Percentiles rank a stretch among this genome's conserved stretches.
These are phyloP conservation scores for Ardeotis arabs DNA, from an alignment of 2,113 vertebrate species.

Conservation along the genomic window DNA sequence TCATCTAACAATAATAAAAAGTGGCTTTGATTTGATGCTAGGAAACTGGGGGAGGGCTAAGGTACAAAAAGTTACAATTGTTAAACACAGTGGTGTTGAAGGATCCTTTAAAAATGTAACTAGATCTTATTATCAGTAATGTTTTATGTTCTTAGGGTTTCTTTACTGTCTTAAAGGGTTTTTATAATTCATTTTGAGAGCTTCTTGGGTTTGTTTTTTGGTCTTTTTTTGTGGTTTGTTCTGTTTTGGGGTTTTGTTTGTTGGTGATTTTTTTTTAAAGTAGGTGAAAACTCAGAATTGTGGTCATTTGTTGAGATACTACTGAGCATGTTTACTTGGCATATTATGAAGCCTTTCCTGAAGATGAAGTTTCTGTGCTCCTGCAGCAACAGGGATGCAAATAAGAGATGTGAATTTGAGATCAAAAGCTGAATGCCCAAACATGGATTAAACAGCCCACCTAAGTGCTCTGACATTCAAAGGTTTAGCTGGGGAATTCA, in stretches of 20 bases:
- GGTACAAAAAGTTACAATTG: background rate
- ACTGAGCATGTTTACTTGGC: background rate
- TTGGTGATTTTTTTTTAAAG: background rate
- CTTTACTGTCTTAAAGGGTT: background rate
- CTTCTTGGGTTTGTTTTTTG: background rate
- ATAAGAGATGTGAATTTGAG: background rate
- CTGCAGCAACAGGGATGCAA: background rate
- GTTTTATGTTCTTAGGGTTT: background rate
- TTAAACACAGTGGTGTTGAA: background rate
- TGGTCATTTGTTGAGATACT: background rate
- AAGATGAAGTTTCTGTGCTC: background rate
- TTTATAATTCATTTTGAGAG: background rate
- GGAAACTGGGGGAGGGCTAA: background rate
- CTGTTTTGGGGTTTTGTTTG: background rate
- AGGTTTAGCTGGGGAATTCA: background rate
- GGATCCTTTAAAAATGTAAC: background rate
- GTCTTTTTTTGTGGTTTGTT: background rate
- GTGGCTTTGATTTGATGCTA: background rate
- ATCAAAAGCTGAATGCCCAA: background rate
- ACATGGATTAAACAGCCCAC: background rate
- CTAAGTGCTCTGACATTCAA: background rate
- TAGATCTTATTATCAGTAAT: background rate
- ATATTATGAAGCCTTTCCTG: background rate
- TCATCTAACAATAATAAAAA: background rate
- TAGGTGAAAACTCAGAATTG: background rate